These are phyloP conservation scores for Tilapia sparmanii DNA, from an alignment of 2,113 vertebrate genomes.

Conservation along the genomic window DNA sequence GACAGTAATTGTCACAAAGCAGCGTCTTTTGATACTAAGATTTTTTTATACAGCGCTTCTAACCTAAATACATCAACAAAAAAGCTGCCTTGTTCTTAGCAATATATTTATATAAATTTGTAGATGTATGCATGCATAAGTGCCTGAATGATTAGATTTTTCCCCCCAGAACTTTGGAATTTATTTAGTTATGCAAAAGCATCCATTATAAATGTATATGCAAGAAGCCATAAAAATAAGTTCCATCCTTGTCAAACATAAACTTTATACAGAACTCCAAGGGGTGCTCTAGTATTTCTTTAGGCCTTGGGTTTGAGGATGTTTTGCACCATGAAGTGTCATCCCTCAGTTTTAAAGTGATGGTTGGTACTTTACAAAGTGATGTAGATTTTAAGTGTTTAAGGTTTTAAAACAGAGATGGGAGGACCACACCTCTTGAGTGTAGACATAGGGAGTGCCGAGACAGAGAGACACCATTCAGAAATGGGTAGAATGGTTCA, in stretches of 20 bases:
- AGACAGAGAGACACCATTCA: neutral
- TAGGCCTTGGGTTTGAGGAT: neutral
- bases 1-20: neutral
- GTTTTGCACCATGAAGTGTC: neutral
- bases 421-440: neutral
- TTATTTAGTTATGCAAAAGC: constrained; percentile 15
- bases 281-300: neutral
- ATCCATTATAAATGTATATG: constrained; percentile 16
- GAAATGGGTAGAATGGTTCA: neutral
- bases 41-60: neutral
- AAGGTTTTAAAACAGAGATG: neutral
- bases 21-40: neutral
- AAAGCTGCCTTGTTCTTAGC: neutral
- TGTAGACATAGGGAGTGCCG: neutral
- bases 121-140: constrained; percentile 7
- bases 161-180: neutral
- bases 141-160: constrained; percentile 3
- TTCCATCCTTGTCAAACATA: constrained; percentile 22
- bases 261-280: constrained; percentile 18
- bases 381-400: neutral
- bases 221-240: constrained; percentile 5
- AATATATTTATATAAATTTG: constrained; percentile 13
- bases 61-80: constrained; percentile 33
- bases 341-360: neutral
- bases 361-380: neutral